Percentiles rank a stretch among this genome's conserved stretches.
Conservation (phyloP, 2,888 invertebrate genomes). For the Orthonevra nobilis region DNA sequence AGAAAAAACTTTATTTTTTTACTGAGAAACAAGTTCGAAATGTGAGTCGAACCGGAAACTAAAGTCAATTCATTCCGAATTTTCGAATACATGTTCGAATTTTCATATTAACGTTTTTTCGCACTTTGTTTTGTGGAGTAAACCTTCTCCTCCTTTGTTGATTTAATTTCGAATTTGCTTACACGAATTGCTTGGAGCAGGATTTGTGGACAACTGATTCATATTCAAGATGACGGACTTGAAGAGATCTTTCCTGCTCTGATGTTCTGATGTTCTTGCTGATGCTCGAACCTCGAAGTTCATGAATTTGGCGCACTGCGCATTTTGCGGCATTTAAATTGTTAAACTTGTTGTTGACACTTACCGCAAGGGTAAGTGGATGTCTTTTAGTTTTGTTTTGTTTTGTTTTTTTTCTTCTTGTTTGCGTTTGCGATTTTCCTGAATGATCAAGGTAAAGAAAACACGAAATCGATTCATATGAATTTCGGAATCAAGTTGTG, state of each 20-base stretch:
- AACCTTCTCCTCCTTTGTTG: too few relatives aligned
- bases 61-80: neutral
- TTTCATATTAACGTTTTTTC: too few relatives aligned
- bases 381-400: neutral
- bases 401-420: neutral
- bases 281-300: slow-evolving; percentile 11
- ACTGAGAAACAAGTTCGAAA: too few relatives aligned
- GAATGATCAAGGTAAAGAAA: slow-evolving; percentile 36
- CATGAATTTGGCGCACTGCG: slow-evolving; percentile 42
- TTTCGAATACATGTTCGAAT: neutral
- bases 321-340: slow-evolving; percentile 53
- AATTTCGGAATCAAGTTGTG: slow-evolving; percentile 40
- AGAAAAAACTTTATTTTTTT: too few relatives aligned
- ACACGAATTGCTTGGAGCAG: too few relatives aligned
- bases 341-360: slow-evolving; percentile 57
- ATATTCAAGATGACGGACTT: slow-evolving; percentile 40
- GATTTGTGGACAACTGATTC: slow-evolving; percentile 35
- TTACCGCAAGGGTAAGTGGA: neutral
- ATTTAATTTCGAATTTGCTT: too few relatives aligned
- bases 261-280: too few relatives aligned
- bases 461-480: slow-evolving; percentile 7
- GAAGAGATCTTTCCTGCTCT: slow-evolving; percentile 9
- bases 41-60: slow-evolving; percentile 40
- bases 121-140: neutral
- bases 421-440: slow-evolving; percentile 27